Evolutionary conservation across 37 sponge, comb jelly and placozoan genomes (phyloP), one percentile per base, ranked within the genome.

Genomic region (Ephydatia muelleri): DNA sequence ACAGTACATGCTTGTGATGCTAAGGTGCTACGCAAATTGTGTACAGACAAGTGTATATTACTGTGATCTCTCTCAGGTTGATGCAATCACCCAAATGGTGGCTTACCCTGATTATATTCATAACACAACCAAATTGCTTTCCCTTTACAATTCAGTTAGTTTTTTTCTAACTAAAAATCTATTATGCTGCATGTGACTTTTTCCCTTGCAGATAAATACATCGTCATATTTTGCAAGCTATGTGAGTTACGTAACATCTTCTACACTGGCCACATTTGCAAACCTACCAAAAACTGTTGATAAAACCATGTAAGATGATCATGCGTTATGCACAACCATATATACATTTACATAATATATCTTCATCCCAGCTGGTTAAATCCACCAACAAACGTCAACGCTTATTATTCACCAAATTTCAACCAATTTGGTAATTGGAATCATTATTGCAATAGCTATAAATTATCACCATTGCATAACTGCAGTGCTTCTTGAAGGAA

Each of bases 401-500:
- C 93, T 29, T 93, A 87, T 73, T 93, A 93, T 72, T 71, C 28
- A 28, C 90, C 93, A 48, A 81, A 77, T 35, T 86, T 89, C 69
- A 85, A 88, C 64, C 49, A 76, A 21, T 77, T 86, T 72, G 91
- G 87, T 86, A 78, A 68, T 82, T 4, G 1, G 8, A 33, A 6
- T 38, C 4, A 23, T 37, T 5, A 11, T 39, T 37, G 0, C 49
- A 0, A 1, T 57, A 19, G 19, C 1, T 11, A 57, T 57, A 0
- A 28, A n/a, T n/a, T n/a, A n/a, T n/a, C n/a, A n/a, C n/a, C 23
- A 28, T 5, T 47, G 22, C 22, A 37, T 75, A 6, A 49, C 29
- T 76, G 65, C 69, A 88, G 94, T 88, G 47, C 87, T 94, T 70
- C 85, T 84, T 70, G 94, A 87, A 29, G 94, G 91, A 0, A 94